A percentile compares a stretch with the other conserved stretches of the same genome.
Evolutionary conservation across 2,888 invertebrate genomes (phyloP).

Genomic region (Acleris holmiana): DNA sequence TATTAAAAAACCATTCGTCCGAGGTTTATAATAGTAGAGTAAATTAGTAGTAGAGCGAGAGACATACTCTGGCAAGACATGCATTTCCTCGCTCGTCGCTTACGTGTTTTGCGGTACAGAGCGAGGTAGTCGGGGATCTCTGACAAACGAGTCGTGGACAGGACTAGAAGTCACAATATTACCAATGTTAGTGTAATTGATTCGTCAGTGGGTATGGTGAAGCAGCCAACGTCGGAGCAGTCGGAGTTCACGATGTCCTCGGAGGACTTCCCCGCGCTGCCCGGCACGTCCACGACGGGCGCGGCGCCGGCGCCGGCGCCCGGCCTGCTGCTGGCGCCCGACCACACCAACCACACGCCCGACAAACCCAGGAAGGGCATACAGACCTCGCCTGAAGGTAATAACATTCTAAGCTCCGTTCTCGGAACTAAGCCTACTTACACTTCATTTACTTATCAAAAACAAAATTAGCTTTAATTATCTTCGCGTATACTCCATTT

Average conservation of each 20-base stretch:
- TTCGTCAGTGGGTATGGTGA: constrained; percentile 94
- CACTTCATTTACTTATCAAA: too few relatives aligned
- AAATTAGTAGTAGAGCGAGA: too few relatives aligned
- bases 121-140: too few relatives aligned
- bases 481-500: too few relatives aligned
- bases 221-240: constrained; percentile 95
- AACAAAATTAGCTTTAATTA: too few relatives aligned
- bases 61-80: too few relatives aligned
- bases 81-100: too few relatives aligned
- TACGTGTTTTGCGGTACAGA: too few relatives aligned
- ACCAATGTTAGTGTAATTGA: constrained; percentile 1
- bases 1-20: too few relatives aligned
- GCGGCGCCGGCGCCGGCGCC: constrained; percentile 55
- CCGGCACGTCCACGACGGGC: constrained; percentile 93
- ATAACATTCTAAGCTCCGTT: too few relatives aligned
- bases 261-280: constrained; percentile 99
- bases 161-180: not conserved
- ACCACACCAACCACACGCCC: constrained; percentile 62
- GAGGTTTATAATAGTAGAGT: too few relatives aligned
- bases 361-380: constrained; percentile 91
- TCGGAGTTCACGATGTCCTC: constrained; percentile 99
- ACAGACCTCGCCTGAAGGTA: constrained; percentile 97
- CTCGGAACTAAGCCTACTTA: too few relatives aligned
- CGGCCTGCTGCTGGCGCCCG: constrained; percentile 51
- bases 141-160: not conserved